Base-by-base conservation (phyloP, 1,140 invertebrate genomes). In the Metaphire vulgaris region DNA sequence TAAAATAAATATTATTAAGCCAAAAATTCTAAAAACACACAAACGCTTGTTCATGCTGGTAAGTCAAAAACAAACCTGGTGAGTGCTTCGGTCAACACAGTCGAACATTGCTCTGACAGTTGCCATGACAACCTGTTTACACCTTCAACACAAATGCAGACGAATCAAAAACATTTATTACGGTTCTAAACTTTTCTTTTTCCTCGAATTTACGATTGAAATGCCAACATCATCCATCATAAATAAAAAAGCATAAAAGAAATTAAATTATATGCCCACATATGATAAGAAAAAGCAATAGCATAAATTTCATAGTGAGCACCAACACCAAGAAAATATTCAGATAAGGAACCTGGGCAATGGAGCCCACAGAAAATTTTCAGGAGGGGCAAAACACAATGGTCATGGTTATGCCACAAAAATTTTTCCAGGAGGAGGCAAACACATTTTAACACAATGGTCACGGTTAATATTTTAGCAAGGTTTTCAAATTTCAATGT, bases 21-120 rank as follows among this genome's bases (percentile, higher is more conserved):
- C n/a, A n/a, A n/a, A n/a, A n/a, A n/a, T n/a, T n/a, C n/a, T n/a
- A n/a, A n/a, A n/a, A n/a, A n/a, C n/a, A n/a, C n/a, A n/a, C n/a
- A n/a, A n/a, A n/a, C n/a, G n/a, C n/a, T n/a, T n/a, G n/a, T n/a
- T n/a, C n/a, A n/a, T n/a, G n/a, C n/a, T n/a, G n/a, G n/a, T n/a
- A n/a, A n/a, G n/a, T n/a, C n/a, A n/a, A n/a, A n/a, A n/a, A n/a
- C n/a, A n/a, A 77, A 85, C 83, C 83, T 84, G 81, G 34, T 79
- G 77, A 28, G 81, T 83, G 29, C 79, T 80, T 26, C 69, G 72
- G 71, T 93, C 90, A 0, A 95, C 89, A 66, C 91, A 90, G 83
- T 93, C 92, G 87, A 96, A 97, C 1, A 97, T 85, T 69, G 92
- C 90, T 81, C 92, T 87, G 32, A 92, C 91, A 66, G 95, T 89